Evolutionary conservation across 2,888 invertebrate species (phyloP), one percentile per base, ranked within the genome.

Genomic region (Bombylius discolor): DNA sequence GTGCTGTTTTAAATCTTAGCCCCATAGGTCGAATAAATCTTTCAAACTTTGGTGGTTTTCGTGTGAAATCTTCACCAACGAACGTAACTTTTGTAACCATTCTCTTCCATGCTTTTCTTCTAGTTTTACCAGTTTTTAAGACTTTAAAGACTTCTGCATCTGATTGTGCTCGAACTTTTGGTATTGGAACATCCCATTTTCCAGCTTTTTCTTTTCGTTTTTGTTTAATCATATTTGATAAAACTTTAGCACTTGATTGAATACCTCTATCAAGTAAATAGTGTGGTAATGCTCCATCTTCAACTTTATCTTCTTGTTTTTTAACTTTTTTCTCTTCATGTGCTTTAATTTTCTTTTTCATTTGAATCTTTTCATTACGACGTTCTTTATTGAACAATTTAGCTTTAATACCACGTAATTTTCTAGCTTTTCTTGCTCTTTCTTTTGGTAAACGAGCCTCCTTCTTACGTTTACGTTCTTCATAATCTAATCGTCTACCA

Each of bases 161-260:
- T 3, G 95, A 89, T 65, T 98, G 93, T 0, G 96, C 96, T 66
- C 88, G 82, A 0, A 99, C 98, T 82, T 98, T 98, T 0, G 99
- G 99, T 68, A 99, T 88, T 0, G 99, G 99, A 0, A 99, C 99
- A 67, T 98, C 95, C 97, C 98, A 99, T 81, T 99, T 99, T 0
- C 98, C 98, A 55, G 96, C 97, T 68, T 99, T 99, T 71, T 99
- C 99, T 75, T 99, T 99, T 1, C 99, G 82, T 74, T 99, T 99
- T 74, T 99, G 98, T 76, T 99, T 99, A 60, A 99, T 95, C 91
- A 97, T 97, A 71, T 98, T 99, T 0, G 97, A 97, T 0, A 99
- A 78, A 32, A 98, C 89, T 75, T 98, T 99, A 4, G 97, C 95
- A 49, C 91, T 80, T 2, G 88, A 87, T 69, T 97, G 93, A 7